Base-by-base conservation (phyloP, 2,113 vertebrate species). In the Sphaerodactylus townsendi region DNA sequence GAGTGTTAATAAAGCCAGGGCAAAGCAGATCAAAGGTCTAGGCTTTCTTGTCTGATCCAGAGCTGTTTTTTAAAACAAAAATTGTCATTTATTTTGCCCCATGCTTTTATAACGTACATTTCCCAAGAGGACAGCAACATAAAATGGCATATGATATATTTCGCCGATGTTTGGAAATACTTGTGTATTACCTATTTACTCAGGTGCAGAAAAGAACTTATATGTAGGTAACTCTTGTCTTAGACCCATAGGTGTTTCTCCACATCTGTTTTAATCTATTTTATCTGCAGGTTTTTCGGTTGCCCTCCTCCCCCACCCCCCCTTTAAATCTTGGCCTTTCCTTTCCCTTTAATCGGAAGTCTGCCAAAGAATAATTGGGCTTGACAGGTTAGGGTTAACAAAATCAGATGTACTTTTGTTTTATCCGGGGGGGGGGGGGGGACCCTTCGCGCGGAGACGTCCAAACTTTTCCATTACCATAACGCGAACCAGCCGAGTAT, bases 161-260 rank as follows among this genome's bases (percentile, higher is more conserved):
- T 23, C 30, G 25, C 39, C 53, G 53, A 48, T n/a, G 64, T 68
- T 78, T 62, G 75, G 30, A 71, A 48, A 86, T 92, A 89, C 91
- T 94, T 94, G 94, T 74, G 91, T 88, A 91, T n/a, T 94, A 93
- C 88, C 94, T 90, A 91, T 81, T 92, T 82, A 69, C 28, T 92
- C 87, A 93, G 92, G 94, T 91, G 19, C 89, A 81, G 87, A 93
- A 91, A 84, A 92, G 89, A 80, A 82, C 88, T 84, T 50, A 2
- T 91, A 86, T 86, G 4, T 85, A 77, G 86, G 85, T 92, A 92
- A 87, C 90, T 89, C 92, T 93, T 93, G 92, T 91, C 79, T 93
- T 10, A 56, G 92, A 89, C 64, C 56, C 85, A 86, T 46, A 79
- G 76, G 46, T 72, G 68, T 30, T 79, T 48, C 44, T 25, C 23